phyloP scores from a whole-genome alignment of 2,113 vertebrate genomes.

The Pogonocichla stellata region DNA sequence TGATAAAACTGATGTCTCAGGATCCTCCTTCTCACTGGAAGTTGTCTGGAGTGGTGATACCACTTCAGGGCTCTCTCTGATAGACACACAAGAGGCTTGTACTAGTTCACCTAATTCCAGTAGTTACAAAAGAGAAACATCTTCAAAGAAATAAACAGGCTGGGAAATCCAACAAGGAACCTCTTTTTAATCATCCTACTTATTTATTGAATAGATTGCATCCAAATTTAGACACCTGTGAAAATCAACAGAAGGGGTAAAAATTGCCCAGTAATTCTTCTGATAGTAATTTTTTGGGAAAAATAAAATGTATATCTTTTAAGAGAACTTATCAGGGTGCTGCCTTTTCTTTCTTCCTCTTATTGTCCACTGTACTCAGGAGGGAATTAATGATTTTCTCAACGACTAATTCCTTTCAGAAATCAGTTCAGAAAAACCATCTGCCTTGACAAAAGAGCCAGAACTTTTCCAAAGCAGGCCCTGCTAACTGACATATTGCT shows the following conservation, averaged over 20 bases:
- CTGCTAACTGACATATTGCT: background rate
- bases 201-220: background rate
- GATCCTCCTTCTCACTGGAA: background rate
- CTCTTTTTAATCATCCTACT: background rate
- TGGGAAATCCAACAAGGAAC: background rate
- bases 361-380: background rate
- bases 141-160: background rate
- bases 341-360: background rate
- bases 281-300: background rate
- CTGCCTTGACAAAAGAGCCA: background rate
- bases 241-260: background rate
- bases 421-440: slow-evolving; percentile 6
- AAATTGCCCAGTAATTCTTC: background rate
- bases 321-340: background rate
- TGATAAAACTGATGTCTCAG: background rate
- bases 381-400: background rate
- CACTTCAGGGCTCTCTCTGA: background rate
- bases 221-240: background rate
- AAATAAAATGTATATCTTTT: background rate
- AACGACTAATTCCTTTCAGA: background rate
- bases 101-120: background rate
- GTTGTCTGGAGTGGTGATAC: background rate
- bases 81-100: background rate
- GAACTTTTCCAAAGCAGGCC: background rate
- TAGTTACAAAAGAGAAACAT: background rate